These are phyloP conservation scores for Leptinotarsa tumamoca DNA, from an alignment of 2,888 invertebrate genomes.

Conservation along the genomic window DNA sequence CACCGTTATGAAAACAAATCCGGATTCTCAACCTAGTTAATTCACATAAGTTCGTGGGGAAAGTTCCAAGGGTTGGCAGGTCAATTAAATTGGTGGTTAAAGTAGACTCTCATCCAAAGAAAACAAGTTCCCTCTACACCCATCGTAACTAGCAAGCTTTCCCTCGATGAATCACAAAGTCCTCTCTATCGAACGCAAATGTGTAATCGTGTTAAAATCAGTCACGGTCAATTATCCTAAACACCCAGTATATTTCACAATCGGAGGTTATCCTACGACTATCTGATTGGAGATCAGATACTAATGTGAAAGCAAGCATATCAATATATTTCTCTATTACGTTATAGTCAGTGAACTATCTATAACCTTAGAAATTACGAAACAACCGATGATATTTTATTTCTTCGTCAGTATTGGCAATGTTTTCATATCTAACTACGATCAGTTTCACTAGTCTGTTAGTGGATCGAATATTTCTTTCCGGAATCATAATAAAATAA, in stretches of 20 bases:
- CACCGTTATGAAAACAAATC: slow-evolving; percentile 8
- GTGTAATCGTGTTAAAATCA: slow-evolving; percentile 15
- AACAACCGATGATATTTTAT: slow-evolving; percentile 12
- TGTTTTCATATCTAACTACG: no score
- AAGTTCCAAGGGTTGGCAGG: neutral
- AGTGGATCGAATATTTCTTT: no score
- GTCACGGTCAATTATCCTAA: slow-evolving; percentile 19
- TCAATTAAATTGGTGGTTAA: neutral
- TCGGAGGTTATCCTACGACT: slow-evolving; percentile 6
- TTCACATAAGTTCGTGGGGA: neutral
- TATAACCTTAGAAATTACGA: slow-evolving; percentile 17
- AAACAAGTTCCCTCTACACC: neutral
- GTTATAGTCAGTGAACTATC: slow-evolving; percentile 9
- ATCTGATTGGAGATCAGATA: slow-evolving; percentile 18
- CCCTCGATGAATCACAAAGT: slow-evolving; percentile 3
- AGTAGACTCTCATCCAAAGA: neutral
- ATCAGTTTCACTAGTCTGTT: no score
- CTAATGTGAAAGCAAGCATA: slow-evolving; percentile 20
- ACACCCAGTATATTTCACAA: slow-evolving; percentile 20
- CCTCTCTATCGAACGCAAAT: slow-evolving; percentile 4
- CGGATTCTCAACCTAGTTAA: neutral
- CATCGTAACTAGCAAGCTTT: neutral
- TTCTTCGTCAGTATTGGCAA: neutral
- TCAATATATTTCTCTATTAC: slow-evolving; percentile 14
- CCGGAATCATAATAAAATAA: no score